A percentile compares a stretch with the other conserved stretches of the same genome.
Evolutionary conservation across 2,888 invertebrate genomes (phyloP).

Genomic region (Leucania comma): DNA sequence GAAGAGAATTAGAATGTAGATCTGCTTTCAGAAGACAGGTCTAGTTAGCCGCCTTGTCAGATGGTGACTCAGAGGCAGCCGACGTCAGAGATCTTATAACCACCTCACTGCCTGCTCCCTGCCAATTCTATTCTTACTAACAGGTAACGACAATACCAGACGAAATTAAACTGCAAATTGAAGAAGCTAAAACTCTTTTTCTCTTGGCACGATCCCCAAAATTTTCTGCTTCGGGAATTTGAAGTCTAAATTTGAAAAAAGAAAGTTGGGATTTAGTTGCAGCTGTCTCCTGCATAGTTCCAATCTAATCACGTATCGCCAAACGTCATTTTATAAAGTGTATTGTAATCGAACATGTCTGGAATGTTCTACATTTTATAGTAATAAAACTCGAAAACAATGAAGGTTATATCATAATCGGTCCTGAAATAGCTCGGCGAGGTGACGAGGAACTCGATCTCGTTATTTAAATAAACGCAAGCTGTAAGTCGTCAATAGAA

Average conservation of each 20-base stretch:
- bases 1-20: slow-evolving; percentile 41
- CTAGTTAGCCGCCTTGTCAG: slow-evolving; percentile 78
- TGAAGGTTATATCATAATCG: slow-evolving; percentile 48
- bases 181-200: slow-evolving; percentile 57
- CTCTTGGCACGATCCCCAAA: slow-evolving; percentile 22
- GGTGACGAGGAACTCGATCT: slow-evolving; percentile 52
- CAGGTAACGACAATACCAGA: slow-evolving; percentile 57
- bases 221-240: slow-evolving; percentile 27
- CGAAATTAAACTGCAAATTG: slow-evolving; percentile 54
- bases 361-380: slow-evolving; percentile 62
- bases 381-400: slow-evolving; percentile 34
- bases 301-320: slow-evolving; percentile 62
- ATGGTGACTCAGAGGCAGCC: slow-evolving; percentile 76
- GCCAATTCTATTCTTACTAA: slow-evolving; percentile 86
- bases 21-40: slow-evolving; percentile 59
- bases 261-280: slow-evolving; percentile 23
- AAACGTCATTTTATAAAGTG: slow-evolving; percentile 72
- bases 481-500: slow-evolving; percentile 52
- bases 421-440: slow-evolving; percentile 43
- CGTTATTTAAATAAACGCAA: slow-evolving; percentile 53
- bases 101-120: slow-evolving; percentile 72
- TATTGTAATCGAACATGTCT: slow-evolving; percentile 67
- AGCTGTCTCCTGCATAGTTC: slow-evolving; percentile 32
- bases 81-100: slow-evolving; percentile 79
- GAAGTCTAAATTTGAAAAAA: background rate